Percentiles rank a stretch among this genome's conserved stretches.
Conservation (phyloP, 2,888 invertebrate species). For the Hyposoter didymator region DNA sequence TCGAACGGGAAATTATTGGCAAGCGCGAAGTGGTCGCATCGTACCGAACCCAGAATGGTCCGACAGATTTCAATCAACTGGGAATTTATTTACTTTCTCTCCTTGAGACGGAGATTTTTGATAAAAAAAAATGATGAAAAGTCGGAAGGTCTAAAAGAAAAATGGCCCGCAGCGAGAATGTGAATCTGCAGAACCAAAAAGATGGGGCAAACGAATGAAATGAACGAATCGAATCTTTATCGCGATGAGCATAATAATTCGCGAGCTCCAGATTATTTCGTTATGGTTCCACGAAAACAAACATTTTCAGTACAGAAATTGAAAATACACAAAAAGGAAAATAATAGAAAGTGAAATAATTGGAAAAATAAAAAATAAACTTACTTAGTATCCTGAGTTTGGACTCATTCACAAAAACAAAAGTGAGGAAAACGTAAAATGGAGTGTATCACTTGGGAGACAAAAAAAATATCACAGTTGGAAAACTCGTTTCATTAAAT, state of each 20-base stretch:
- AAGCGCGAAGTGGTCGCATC: conserved; percentile 51
- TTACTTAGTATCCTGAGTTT: conserved; percentile 76
- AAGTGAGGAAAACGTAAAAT: conserved; percentile 59
- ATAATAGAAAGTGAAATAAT: conserved; percentile 9
- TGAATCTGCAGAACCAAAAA: too few species aligned
- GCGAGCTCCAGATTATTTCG: too few species aligned
- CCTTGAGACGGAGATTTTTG: too few species aligned
- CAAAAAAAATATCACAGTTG: conserved; percentile 62
- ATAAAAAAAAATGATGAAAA: not conserved
- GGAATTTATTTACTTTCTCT: too few species aligned
- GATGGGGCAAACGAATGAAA: too few species aligned
- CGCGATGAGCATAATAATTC: too few species aligned
- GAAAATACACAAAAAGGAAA: not conserved
- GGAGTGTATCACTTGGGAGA: conserved; percentile 73
- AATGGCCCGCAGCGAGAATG: not conserved
- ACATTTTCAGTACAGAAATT: not conserved
- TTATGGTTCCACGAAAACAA: not conserved
- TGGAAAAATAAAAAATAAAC: conserved; percentile 54
- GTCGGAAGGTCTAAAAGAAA: not conserved
- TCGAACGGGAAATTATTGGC: conserved; percentile 59
- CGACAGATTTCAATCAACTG: not conserved
- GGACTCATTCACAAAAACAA: conserved; percentile 70
- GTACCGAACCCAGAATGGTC: conserved; percentile 23
- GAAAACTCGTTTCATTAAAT: conserved; percentile 48
- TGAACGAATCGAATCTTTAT: too few species aligned